Base-by-base conservation (phyloP, 2,113 vertebrate genomes). In the Chinchilla lanigera region DNA sequence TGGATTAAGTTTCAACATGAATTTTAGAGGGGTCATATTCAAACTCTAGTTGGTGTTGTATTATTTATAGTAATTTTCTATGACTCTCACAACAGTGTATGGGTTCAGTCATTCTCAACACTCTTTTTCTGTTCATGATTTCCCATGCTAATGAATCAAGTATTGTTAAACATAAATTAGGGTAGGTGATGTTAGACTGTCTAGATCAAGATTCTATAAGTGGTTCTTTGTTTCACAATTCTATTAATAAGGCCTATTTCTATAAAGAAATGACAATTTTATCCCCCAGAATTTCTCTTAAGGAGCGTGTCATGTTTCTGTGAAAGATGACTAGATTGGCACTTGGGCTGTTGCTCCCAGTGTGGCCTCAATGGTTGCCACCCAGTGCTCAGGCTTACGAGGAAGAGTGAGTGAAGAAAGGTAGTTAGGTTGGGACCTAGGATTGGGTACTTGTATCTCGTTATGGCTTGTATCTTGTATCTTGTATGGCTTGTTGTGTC, bases 251-350 rank as follows among this genome's bases (percentile, higher is more conserved):
- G n/a, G 9, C 3, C 61, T 47, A 16, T 86, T 92, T 89, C 17
- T 86, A 77, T 63, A 85, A 93, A 47, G 80, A 93, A 89, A 75
- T 44, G 7, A 92, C 95, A 54, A 82, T 71, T 61, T 65, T 65
- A 86, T 90, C 85, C 22, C 38, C 54, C 20, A 30, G 28, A 82
- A 82, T 86, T 89, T 89, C 71, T 77, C 54, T 69, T 61, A 67
- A 69, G 38, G 52, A 75, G n/a, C 41, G 1, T 61, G 9, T 35
- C 28, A 13, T 20, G 7, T 30, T 90, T 90, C 67, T 90, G 56
- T 69, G 61, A 58, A 80, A 81, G 83, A 41, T 30, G 26, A 24
- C 2, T 28, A 5, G 41, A 30, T 44, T 47, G 26, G 38, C 5
- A 12, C 22, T 26, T 12, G 3, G 41, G 41, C 73, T 77, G 41